Base-by-base conservation (phyloP, 2,888 invertebrate genomes). In the Rhorus exstirpatorius region DNA sequence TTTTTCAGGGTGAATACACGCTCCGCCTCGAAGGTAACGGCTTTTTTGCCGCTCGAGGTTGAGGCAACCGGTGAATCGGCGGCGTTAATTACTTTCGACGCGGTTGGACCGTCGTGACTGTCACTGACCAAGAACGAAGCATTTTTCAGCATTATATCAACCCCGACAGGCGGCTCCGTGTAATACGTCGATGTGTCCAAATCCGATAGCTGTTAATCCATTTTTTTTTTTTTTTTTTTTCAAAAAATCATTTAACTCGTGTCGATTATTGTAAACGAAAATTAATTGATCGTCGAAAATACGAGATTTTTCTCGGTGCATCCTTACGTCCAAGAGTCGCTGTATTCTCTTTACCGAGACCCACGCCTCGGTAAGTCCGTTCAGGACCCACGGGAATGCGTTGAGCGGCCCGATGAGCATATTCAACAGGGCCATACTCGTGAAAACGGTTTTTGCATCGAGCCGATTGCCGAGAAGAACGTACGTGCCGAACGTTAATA, bases 301-400 rank as follows among this genome's bases (percentile, higher is more conserved):
- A 2, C 51, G 51, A n/a, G 17, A 31, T 4, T 3, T n/a, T n/a
- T n/a, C n/a, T n/a, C n/a, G n/a, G n/a, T n/a, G n/a, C n/a, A n/a
- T n/a, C n/a, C 6, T 7, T 68, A 97, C 97, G 93, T 97, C 95
- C 84, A 98, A 92, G 63, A 98, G 94, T 88, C 95, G 95, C 91
- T 98, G 97, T 44, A 99, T 96, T 85, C 99, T 95, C 91, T 97
- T 97, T 4, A 98, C 93, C 0, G 99, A 99, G 0, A 99, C 97
- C 97, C 97, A 98, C 0, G 99, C 98, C 93, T 99, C 99, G 53
- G 98, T 96, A 1, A 99, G 93, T 0, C 99, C 99, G 93, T 99
- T 99, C 19, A 99, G 93, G 1, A 99, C 99, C 99, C 99, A 99
- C 0, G 99, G 99, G 93, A 99, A 98, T 0, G 99, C 98, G 93